Conservation (phyloP, 1,140 invertebrate genomes). For the Ditylenchus dipsaci region DNA sequence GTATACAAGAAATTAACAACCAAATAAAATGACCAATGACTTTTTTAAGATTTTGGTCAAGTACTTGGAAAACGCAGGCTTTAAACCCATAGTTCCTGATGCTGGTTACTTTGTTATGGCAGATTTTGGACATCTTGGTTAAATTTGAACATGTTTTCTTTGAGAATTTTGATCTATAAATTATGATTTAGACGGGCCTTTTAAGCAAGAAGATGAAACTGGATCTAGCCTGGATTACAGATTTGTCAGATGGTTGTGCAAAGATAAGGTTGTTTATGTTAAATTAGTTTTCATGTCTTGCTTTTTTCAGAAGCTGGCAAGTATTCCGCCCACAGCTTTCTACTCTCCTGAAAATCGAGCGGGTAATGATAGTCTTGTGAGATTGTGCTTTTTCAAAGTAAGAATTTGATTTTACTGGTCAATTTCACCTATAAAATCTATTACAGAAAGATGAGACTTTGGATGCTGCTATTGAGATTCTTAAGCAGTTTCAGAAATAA, state of each 20-base stretch:
- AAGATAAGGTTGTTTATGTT: constrained; percentile 66
- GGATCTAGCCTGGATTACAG: constrained; percentile 72
- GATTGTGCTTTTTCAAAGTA: constrained; percentile 88
- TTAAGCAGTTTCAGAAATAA: constrained; percentile 8
- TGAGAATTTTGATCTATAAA: not conserved
- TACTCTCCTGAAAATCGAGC: constrained; percentile 77
- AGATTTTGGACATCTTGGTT: constrained; percentile 75
- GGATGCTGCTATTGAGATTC: constrained; percentile 36
- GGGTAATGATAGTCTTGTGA: constrained; percentile 78
- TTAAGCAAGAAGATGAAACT: constrained; percentile 23
- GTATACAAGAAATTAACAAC: constrained; percentile 51
- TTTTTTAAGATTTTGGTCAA: constrained; percentile 65
- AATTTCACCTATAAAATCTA: constrained; percentile 9
- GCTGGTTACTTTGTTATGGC: constrained; percentile 95
- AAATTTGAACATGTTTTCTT: not conserved
- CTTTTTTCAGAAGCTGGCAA: constrained; percentile 69
- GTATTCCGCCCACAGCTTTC: constrained; percentile 89
- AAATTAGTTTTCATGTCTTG: too few species aligned
- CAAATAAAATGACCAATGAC: not conserved
- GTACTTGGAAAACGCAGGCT: constrained; percentile 73
- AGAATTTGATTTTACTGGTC: not conserved
- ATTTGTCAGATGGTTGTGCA: constrained; percentile 90
- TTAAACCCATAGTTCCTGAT: constrained; percentile 85
- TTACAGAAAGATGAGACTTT: constrained; percentile 57
- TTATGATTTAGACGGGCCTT: constrained; percentile 40